Base-by-base conservation (phyloP, 2,113 vertebrate genomes). In the Conger conger region DNA sequence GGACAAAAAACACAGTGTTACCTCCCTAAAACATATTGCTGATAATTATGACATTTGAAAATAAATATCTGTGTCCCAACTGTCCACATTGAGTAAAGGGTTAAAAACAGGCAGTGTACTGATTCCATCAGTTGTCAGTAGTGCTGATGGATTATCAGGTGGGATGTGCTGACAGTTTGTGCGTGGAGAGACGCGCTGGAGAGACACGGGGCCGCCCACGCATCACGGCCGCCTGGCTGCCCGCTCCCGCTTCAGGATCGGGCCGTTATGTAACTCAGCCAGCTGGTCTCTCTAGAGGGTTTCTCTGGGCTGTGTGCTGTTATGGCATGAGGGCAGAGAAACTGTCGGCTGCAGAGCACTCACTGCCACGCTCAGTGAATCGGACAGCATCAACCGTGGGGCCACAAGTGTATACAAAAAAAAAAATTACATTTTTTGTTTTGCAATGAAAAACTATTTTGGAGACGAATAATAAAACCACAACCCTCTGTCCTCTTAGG, bases 241-340 rank as follows among this genome's bases (percentile, higher is more conserved):
- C 38, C 27, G 17, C 82, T 76, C 40, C 68, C 53, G 35, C 15
- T 30, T 60, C 83, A 57, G 57, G 30, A 23, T 40, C 82, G 20
- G 16, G 78, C 57, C 79, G 82, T 90, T 93, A 87, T 54, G 87
- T 86, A 90, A 91, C 80, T 4, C 11, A 86, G 81, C 82, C 93
- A 92, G 89, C 91, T 91, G 91, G 88, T 78, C 88, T 86, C 88
- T 87, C 78, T 40, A 20, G 83, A 84, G 84, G 78, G 77, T 23
- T 40, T 37, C 81, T 82, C 63, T 82, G 50, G 57, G 57, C 53
- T 16, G 60, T 76, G 23, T 36, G 83, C 54, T 15, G 36, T 33
- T 13, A 9, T n/a, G 68, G 86, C 38, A 38, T 7, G 37, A 82
- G 33, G 27, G 84, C 35, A 38, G 37, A 54, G 37, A 20, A n/a